Evolutionary conservation across 1,140 invertebrate genomes (phyloP), one percentile per base, ranked within the genome.

Genomic region (Platorchestia sp.): DNA sequence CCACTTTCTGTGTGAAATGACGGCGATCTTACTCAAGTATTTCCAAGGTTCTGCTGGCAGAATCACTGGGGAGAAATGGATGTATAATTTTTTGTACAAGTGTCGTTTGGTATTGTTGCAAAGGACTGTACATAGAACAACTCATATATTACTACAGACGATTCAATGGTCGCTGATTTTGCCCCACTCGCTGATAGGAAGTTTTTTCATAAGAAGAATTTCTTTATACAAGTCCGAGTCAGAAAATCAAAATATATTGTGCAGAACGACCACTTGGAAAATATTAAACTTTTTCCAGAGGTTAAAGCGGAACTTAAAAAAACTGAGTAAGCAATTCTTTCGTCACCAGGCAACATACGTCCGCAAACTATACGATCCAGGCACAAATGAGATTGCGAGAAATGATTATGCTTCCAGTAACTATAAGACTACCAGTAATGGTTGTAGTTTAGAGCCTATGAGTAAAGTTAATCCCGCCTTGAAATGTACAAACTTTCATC

Each of bases 401-500:
- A 93, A 45, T 44, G 43, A 93, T 44, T 47, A 93, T 93, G 91
- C 91, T 93, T 93, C 91, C 91, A 93, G 91, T 93, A 93, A 93
- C 43, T 93, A 93, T 93, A 93, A 93, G 91, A 93, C 91, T 93
- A 93, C 91, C 91, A 44, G 44, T 93, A 93, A 93, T 93, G 91
- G 91, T 45, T 93, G 45, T 93, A 93, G 91, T 47, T 93, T 93
- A 93, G 91, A 45, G 45, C 40, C 45, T 93, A 93, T 14, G 45
- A 93, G 45, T 93, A 93, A 45, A 44, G 43, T 93, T 93, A 93
- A 93, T 45, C 45, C 91, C 44, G 91, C 91, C 91, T 93, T 93
- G 91, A 93, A 93, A 93, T 93, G 91, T 93, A 93, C 91, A 93
- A 93, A 93, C 91, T 93, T 93, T 93, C 91, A 93, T 45, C 45